Evolutionary conservation across 2,888 invertebrate species (phyloP), one percentile per base, ranked within the genome.

Genomic region (Glaucopsyche alexis): DNA sequence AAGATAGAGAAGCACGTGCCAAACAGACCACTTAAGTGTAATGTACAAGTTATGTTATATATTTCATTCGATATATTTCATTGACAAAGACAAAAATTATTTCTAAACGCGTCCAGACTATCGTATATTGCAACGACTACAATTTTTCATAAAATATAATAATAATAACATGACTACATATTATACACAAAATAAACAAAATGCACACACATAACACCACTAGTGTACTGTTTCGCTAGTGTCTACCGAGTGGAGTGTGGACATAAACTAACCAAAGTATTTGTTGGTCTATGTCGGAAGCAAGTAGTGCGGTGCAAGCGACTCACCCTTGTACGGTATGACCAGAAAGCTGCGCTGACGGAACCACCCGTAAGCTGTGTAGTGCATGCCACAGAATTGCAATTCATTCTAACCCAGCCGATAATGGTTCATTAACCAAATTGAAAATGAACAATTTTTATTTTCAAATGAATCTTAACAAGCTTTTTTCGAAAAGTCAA

Each of bases 321-420:
- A 84, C 83, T 84, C 80, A 83, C 80, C 84, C 79, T 55, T 76
- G 72, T 72, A 77, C 1, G 80, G 81, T 75, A 83, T 76, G 72
- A 80, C 80, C 72, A 82, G 76, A 76, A 83, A 82, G 75, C 82
- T 79, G 67, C 84, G 77, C 71, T 81, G 81, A 47, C 85, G 83
- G 74, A 86, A 83, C 85, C 86, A 86, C 55, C 82, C 85, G 79
- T 85, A 82, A 78, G 79, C 82, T 81, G 65, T 74, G 70, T 77
- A 76, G 77, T 75, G 52, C 40, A 55, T 40, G 60, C 47, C 40
- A 73, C 64, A 52, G 52, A 67, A 69, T 40, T 14, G 69, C 49
- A 69, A 69, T 29, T 29, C 29, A 47, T 14, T 69, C 29, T 67
- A n/a, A 52, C 52, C n/a, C 16, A 8, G 16, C 8, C 9, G 2